phyloP scores from a whole-genome alignment of 2,113 vertebrate genomes.

The Rafetus swinhoei region DNA sequence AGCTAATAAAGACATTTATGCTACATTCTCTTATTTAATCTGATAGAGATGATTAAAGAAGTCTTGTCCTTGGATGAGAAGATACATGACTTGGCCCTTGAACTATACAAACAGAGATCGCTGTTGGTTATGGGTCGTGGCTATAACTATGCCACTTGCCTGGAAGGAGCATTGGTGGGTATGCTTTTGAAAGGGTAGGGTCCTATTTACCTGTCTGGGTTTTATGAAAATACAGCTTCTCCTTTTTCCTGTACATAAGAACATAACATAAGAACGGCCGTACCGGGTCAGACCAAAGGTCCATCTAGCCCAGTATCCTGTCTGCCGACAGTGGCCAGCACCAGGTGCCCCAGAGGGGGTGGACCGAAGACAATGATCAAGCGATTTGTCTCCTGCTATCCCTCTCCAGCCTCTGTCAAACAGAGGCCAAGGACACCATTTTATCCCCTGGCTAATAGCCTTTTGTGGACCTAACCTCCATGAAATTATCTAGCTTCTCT shows the following conservation, averaged over 20 bases:
- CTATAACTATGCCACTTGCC: conserved; percentile 95
- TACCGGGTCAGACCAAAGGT: no score
- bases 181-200: neutral
- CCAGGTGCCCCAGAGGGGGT: no score
- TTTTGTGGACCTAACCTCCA: no score
- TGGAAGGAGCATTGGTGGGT: conserved; percentile 97
- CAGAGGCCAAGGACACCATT: no score
- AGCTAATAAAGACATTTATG: neutral
- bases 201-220: neutral
- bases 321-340: no score
- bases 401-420: no score
- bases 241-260: neutral
- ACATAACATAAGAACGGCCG: no score
- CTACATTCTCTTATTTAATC: neutral
- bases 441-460: no score
- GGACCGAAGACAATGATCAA: no score
- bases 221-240: neutral
- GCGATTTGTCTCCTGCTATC: no score
- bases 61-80: conserved; percentile 90
- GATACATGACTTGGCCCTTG: conserved; percentile 89
- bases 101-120: conserved; percentile 91
- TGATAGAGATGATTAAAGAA: conserved; percentile 87
- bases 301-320: no score
- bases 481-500: no score
- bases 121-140: conserved; percentile 97